phyloP scores from a whole-genome alignment of 2,888 invertebrate species.

The Ennomos erosarius region DNA sequence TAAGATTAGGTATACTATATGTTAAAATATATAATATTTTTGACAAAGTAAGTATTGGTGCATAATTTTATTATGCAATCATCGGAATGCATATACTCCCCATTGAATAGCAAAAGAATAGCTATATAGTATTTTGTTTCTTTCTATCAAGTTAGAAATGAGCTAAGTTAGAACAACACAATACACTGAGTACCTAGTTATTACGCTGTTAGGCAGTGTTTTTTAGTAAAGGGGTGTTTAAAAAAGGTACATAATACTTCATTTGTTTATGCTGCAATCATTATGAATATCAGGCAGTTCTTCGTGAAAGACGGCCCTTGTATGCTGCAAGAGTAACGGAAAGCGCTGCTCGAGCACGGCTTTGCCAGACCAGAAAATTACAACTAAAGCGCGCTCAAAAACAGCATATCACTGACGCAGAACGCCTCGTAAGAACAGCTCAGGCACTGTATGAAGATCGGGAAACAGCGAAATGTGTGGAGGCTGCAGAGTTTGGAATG shows the following conservation, averaged over 20 bases:
- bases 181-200: too few species aligned
- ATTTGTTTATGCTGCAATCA: background rate
- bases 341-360: conserved; percentile 60
- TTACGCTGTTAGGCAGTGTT: too few species aligned
- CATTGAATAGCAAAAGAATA: too few species aligned
- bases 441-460: conserved; percentile 55
- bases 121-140: too few species aligned
- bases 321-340: conserved; percentile 71
- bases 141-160: too few species aligned
- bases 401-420: conserved; percentile 67
- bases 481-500: conserved; percentile 73
- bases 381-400: conserved; percentile 62
- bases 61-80: too few species aligned
- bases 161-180: too few species aligned
- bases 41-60: too few species aligned
- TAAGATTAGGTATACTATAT: too few species aligned
- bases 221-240: too few species aligned
- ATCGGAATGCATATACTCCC: too few species aligned
- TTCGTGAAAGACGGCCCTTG: conserved; percentile 71
- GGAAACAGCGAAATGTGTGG: conserved; percentile 70
- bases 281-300: conserved; percentile 54
- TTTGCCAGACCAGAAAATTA: conserved; percentile 62
- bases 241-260: background rate
- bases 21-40: too few species aligned
- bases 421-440: conserved; percentile 62